Base-by-base conservation (phyloP, 2,888 invertebrate species). In the Elysia crispata region DNA sequence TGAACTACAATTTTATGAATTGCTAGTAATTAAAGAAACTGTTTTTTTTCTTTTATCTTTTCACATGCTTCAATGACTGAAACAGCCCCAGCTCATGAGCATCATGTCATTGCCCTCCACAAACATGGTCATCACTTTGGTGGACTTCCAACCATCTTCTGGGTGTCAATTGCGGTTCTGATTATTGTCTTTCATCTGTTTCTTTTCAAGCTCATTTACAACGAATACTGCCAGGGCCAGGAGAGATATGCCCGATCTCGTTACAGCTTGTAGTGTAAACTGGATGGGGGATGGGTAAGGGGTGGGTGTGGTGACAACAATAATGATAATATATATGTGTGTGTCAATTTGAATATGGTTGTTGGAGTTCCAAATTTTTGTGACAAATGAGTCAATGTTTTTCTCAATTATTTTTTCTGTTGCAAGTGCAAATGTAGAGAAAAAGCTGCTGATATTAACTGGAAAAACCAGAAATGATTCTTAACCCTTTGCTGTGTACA, bases 181-280 rank as follows among this genome's bases (percentile, higher is more conserved):
- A 96, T 98, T 87, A 94, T 97, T 81, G 94, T 97, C 87, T 98
- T 98, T 93, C 98, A 98, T 93, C 93, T 97, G 88, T 98, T 98
- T 93, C 94, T 98, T 41, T 96, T 96, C 93, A 97, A 97, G 92
- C 94, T 98, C 86, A 96, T 98, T 85, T 96, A 96, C 93, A 96
- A 96, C 87, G 97, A 97, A 91, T 97, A 96, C 92, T 97, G 96
- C 80, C 86, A 86, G 50, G 89, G 88, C 18, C 86, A 88, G 72
- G 89, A 88, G n/a, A 80, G 87, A 28, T 89, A 86, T 76, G 83
- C 85, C 33, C 82, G 87, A 64, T 85, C 85, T 69, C 82, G 87
- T 30, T 89, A 89, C 81, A 87, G 86, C 81, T 84, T 89, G 79
- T 89, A 87, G 86, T 73, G 1, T 54, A 41, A 33, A 33, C 23